Evolutionary conservation across 2,797 vertebrate genomes (phyloP).

Genomic region (Acomys russatus): DNA sequence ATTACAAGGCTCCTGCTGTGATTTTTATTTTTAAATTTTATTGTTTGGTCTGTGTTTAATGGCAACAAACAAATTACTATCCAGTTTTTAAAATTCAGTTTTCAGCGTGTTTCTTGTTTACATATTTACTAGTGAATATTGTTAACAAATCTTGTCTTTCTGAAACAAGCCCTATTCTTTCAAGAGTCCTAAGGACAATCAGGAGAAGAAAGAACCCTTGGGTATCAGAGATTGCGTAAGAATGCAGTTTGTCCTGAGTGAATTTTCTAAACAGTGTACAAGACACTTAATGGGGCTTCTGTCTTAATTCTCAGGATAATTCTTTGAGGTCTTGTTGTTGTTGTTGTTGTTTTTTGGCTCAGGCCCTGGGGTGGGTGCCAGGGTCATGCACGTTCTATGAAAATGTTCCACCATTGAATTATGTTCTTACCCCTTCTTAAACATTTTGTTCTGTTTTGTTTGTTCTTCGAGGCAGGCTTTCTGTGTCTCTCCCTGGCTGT

Average conservation of each 20-base stretch:
- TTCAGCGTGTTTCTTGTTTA: conserved; percentile 44
- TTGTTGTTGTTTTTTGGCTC: too few species aligned
- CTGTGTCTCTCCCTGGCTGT: too few species aligned
- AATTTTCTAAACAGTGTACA: not conserved
- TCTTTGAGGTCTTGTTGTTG: conserved; percentile 70
- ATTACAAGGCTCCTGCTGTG: conserved; percentile 84
- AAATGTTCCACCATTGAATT: too few species aligned
- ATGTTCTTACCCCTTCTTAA: too few species aligned
- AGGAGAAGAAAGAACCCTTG: not conserved
- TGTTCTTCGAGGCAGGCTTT: too few species aligned
- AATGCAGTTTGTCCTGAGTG: not conserved
- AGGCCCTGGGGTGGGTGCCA: too few species aligned
- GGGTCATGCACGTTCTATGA: too few species aligned
- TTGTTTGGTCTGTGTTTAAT: conserved; percentile 85
- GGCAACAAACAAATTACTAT: conserved; percentile 74
- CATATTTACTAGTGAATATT: conserved; percentile 66
- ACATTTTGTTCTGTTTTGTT: too few species aligned
- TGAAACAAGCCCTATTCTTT: conserved; percentile 27
- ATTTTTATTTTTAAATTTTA: conserved; percentile 63
- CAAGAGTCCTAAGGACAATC: not conserved
- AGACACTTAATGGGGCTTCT: not conserved
- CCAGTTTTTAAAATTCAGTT: conserved; percentile 72
- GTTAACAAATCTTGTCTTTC: conserved; percentile 62
- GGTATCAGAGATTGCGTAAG: not conserved
- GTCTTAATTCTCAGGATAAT: not conserved